Base-by-base conservation (phyloP, 2,113 vertebrate species). In the Boulengeromyrus knoepffleri region DNA sequence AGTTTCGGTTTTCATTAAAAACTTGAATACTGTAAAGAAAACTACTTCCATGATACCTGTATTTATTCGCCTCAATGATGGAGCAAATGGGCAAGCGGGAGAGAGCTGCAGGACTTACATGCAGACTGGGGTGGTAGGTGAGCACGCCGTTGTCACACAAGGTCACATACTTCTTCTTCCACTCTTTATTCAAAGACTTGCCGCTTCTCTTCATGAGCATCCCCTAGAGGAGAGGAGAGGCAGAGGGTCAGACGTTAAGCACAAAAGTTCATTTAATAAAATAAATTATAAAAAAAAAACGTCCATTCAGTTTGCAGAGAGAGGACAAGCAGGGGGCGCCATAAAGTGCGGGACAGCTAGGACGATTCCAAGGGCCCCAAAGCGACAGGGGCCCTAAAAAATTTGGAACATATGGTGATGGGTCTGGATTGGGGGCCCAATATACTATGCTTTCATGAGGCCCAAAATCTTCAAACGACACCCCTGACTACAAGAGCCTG, bases 131-230 rank as follows among this genome's bases (percentile, higher is more conserved):
- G 88, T 99, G 98, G 93, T 99, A 99, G 91, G 98, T 99, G 87
- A 99, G 97, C 91, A 99, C 94, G 0, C 98, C 98, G 0, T 99
- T 99, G 95, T 99, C 98, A 0, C 97, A 98, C 89, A 99, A 94
- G 0, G 98, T 99, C 92, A 99, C 98, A 0, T 99, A 99, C 24
- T 99, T 99, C 97, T 99, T 99, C 95, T 99, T 99, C 98, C 98
- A 99, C 91, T 99, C 98, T 92, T 99, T 99, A 93, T 99, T 99
- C 87, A 99, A 74, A 0, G 98, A 97, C 88, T 99, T 99, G 10
- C 98, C 98, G 19, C 98, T 98, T 89, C 98, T 93, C 93, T 99
- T 99, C 91, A 99, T 93, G 91, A 99, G 95, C 97, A 99, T 97
- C 46, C 98, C 98, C 98, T 99, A 88, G 46, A 58, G 1, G 42